Evolutionary conservation across 2,113 vertebrate genomes (phyloP), one percentile per base, ranked within the genome.

Genomic region (Rhynchomys soricoides): DNA sequence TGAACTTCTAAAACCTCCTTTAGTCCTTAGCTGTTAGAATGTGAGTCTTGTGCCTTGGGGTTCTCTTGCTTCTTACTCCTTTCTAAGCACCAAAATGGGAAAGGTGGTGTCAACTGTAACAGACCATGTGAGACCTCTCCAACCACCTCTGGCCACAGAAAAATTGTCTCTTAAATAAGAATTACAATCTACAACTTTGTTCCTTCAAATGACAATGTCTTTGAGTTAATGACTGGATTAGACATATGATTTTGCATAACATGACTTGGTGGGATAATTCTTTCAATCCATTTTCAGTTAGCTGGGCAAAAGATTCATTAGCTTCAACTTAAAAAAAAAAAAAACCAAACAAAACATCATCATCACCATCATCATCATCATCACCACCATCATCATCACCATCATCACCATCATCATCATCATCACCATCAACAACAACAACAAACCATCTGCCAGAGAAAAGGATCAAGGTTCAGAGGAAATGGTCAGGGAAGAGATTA

Each of bases 401-500:
- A n/a, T n/a, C n/a, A n/a, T n/a, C n/a, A n/a, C n/a, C n/a, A n/a
- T n/a, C n/a, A n/a, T n/a, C n/a, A n/a, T n/a, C n/a, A n/a, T n/a
- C n/a, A n/a, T n/a, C n/a, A n/a, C n/a, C n/a, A n/a, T n/a, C n/a
- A 57, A 3, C 37, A 43, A 59, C 5, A 81, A 37, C 17, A 48
- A 16, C 26, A 77, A 52, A 22, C 26, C n/a, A 62, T 5, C 24
- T 43, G 24, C 10, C 24, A 71, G 57, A 89, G 40, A 89, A 89
- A 64, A 70, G 29, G 57, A 11, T 70, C 29, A 75, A 92, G 11
- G 6, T 82, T 91, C 19, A 68, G 40, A 86, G 1, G 64, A 70
- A 71, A 43, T 66, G 45, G 43, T 83, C 68, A 88, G 31, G n/a
- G n/a, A 89, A 91, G 43, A 97, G 64, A 37, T 24, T 86, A 81